Evolutionary conservation across 1,140 invertebrate genomes (phyloP).

Genomic region (Macrosteles quadrilineatus): DNA sequence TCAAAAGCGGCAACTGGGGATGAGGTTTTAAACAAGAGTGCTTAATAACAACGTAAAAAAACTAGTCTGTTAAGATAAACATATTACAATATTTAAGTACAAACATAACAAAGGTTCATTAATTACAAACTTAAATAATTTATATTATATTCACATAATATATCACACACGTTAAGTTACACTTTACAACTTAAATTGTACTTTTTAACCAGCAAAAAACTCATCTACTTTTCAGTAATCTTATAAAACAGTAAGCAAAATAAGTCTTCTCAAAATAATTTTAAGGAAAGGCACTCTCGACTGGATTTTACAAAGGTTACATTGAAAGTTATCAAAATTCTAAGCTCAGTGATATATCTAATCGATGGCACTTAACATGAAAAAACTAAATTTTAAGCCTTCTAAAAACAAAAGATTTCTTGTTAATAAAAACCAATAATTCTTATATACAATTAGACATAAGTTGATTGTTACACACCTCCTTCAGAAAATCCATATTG

Average conservation of each 20-base stretch:
- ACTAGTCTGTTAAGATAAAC: not conserved
- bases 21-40: not conserved
- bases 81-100: not conserved
- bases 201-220: no score
- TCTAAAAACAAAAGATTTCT: no score
- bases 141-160: constrained; percentile 11
- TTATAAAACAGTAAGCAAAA: constrained; percentile 8
- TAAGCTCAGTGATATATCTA: no score
- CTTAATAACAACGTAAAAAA: not conserved
- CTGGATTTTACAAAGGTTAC: not conserved
- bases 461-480: no score
- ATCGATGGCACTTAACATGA: no score
- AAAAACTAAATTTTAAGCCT: no score
- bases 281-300: not conserved
- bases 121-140: not conserved
- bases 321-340: not conserved
- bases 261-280: constrained; percentile 2
- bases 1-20: not conserved
- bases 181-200: not conserved
- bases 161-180: constrained; percentile 9
- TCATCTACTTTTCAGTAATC: not conserved
- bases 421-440: no score
- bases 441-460: no score
- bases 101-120: constrained; percentile 2
- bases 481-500: no score